phyloP scores from a whole-genome alignment of 1,140 invertebrate species.

The Ruditapes philippinarum region DNA sequence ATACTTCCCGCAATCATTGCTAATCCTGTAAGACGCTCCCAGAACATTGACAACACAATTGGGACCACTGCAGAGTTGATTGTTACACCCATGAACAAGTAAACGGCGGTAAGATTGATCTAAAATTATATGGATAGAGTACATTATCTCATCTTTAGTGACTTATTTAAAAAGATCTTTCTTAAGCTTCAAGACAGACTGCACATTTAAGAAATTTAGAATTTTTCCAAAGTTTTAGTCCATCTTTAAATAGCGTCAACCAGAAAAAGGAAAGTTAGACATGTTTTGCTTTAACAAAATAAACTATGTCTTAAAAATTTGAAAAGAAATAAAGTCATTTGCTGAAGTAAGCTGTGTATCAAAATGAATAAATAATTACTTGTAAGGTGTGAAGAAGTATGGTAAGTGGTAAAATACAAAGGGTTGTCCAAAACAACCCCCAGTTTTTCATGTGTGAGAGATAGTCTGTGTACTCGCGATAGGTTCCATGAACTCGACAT shows the following conservation, averaged over 20 bases:
- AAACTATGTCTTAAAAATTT: background rate
- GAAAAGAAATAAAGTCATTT: background rate
- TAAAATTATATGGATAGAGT: too few species aligned
- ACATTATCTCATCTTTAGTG: too few species aligned
- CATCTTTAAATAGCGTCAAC: background rate
- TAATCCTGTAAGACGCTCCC: conserved; percentile 83
- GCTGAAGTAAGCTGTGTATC: background rate
- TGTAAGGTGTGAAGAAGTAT: conserved; percentile 81
- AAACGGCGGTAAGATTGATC: conserved; percentile 85
- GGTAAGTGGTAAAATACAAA: conserved; percentile 85
- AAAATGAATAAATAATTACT: conserved; percentile 64
- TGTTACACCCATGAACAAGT: conserved; percentile 87
- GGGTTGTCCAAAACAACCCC: conserved; percentile 83
- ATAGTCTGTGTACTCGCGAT: conserved; percentile 85
- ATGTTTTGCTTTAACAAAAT: background rate
- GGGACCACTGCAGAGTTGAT: conserved; percentile 87
- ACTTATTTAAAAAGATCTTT: too few species aligned
- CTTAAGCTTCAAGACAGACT: too few species aligned
- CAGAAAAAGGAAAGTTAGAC: background rate
- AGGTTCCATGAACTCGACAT: conserved; percentile 85
- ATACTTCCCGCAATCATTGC: conserved; percentile 85
- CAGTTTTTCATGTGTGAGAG: conserved; percentile 84
- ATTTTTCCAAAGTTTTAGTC: too few species aligned
- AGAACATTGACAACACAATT: conserved; percentile 85
- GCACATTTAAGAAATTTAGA: too few species aligned